Percentiles rank a stretch among this genome's conserved stretches.
These are phyloP conservation scores for Acromyrmex charruanus DNA, from an alignment of 1,140 invertebrate species.

Conservation along the genomic window DNA sequence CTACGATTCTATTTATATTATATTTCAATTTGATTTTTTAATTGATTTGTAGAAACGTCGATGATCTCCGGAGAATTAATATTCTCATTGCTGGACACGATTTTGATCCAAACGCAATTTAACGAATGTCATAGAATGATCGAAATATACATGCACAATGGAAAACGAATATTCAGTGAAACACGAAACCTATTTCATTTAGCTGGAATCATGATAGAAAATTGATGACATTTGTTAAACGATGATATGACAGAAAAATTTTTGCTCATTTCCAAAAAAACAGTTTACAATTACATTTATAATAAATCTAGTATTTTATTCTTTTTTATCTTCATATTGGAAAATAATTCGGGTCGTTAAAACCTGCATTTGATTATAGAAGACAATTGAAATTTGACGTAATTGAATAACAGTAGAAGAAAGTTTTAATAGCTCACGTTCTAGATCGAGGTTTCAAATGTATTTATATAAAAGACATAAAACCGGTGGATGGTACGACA, in stretches of 20 bases:
- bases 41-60: background rate
- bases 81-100: background rate
- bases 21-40: conserved; percentile 5
- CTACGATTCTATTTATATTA: background rate
- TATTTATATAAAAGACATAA: background rate
- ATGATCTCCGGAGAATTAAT: conserved; percentile 5
- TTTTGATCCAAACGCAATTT: conserved; percentile 12
- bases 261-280: background rate
- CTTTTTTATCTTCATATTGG: background rate
- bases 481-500: background rate
- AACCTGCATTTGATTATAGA: background rate
- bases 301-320: background rate
- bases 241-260: background rate
- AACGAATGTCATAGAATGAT: background rate
- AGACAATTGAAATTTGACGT: background rate
- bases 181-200: background rate
- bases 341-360: background rate
- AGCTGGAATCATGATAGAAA: background rate
- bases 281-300: background rate
- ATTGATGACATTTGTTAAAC: background rate
- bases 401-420: conserved; percentile 1
- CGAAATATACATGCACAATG: background rate
- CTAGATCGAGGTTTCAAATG: background rate
- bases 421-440: conserved; percentile 25
- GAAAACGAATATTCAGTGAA: background rate